A percentile compares a stretch with the other conserved stretches of the same genome.
Evolutionary conservation across 2,888 invertebrate species (phyloP).

Genomic region (Mimumesa dahlbomi): DNA sequence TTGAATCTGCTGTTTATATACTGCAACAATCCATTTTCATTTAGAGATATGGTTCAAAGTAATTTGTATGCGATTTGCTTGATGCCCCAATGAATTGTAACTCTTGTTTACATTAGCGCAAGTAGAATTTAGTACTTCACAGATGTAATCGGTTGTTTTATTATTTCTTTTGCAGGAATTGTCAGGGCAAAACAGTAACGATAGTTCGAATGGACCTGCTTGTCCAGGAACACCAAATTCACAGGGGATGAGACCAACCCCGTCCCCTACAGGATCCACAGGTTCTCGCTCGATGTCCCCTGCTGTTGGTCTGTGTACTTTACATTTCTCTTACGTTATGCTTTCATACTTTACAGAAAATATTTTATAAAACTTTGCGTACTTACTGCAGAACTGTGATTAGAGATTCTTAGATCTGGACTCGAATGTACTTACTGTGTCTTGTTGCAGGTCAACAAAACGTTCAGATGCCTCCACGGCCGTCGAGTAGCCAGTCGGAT

Average conservation of each 20-base stretch:
- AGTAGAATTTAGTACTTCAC: not conserved
- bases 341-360: too few species aligned
- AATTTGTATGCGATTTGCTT: too few species aligned
- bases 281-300: constrained; percentile 99
- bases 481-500: constrained; percentile 88
- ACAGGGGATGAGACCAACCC: constrained; percentile 93
- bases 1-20: too few species aligned
- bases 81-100: too few species aligned
- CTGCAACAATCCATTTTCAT: too few species aligned
- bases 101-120: too few species aligned
- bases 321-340: constrained; percentile 17
- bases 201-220: constrained; percentile 87
- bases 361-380: too few species aligned
- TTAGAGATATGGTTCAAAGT: too few species aligned
- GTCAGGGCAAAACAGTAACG: constrained; percentile 92
- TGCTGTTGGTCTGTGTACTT: constrained; percentile 90
- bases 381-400: too few species aligned
- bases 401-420: not conserved
- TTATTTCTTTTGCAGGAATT: constrained; percentile 85
- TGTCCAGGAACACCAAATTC: constrained; percentile 86
- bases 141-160: not conserved
- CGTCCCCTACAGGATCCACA: constrained; percentile 95
- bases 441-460: constrained; percentile 88
- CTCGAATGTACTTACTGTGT: not conserved
- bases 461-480: constrained; percentile 97